A percentile compares a stretch with the other conserved stretches of the same genome.
Evolutionary conservation across 2,888 invertebrate species (phyloP).

Genomic region (Acrobasis suavella): DNA sequence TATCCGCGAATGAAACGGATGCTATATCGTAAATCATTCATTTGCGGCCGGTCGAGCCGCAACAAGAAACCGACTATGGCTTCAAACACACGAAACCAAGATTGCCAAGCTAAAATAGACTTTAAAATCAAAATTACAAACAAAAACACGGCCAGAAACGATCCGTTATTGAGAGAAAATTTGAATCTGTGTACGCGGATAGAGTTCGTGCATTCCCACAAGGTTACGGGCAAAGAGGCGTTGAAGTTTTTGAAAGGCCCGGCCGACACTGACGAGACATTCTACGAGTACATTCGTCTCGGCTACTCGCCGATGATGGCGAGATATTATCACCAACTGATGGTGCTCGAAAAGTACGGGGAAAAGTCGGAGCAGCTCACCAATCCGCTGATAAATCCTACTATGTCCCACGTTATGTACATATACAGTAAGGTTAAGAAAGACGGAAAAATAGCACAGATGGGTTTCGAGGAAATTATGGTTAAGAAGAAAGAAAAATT

Average conservation of each 20-base stretch:
- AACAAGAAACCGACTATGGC: conserved; percentile 37
- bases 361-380: conserved; percentile 28
- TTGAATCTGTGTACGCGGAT: conserved; percentile 41
- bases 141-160: conserved; percentile 43
- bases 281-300: conserved; percentile 35
- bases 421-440: conserved; percentile 28
- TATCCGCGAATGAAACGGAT: conserved; percentile 40
- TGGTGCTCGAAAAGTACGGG: conserved; percentile 34
- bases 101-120: conserved; percentile 45
- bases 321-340: conserved; percentile 39
- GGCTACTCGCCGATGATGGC: conserved; percentile 35
- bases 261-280: conserved; percentile 36
- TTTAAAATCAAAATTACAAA: conserved; percentile 45
- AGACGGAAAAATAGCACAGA: neutral
- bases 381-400: conserved; percentile 39
- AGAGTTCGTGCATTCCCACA: conserved; percentile 45
- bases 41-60: conserved; percentile 39
- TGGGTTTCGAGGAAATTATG: conserved; percentile 28
- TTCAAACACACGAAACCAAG: conserved; percentile 31
- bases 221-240: conserved; percentile 32
- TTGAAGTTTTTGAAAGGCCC: conserved; percentile 35
- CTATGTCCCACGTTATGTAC: conserved; percentile 32
- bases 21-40: conserved; percentile 41
- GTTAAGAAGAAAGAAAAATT: conserved; percentile 26
- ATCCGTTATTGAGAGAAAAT: conserved; percentile 38